A percentile compares a stretch with the other conserved stretches of the same genome.
Evolutionary conservation across 2,113 vertebrate species (phyloP).

Genomic region (Tursiops truncatus): DNA sequence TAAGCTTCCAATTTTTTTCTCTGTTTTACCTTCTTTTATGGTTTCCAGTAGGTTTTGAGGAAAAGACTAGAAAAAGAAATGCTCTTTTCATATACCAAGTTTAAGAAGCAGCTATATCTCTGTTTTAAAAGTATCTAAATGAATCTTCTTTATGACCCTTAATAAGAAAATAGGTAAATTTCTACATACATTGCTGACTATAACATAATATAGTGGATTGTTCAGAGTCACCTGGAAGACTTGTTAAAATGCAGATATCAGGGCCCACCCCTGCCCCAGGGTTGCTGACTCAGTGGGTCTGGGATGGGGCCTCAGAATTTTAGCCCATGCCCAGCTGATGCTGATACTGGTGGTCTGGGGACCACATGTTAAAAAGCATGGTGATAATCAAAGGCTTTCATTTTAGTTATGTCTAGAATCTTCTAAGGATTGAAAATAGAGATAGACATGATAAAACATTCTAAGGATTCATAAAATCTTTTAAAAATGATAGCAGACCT

Average conservation of each 20-base stretch:
- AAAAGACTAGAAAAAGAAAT: background rate
- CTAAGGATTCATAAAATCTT: background rate
- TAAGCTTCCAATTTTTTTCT: background rate
- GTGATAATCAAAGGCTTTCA: background rate
- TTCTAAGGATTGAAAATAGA: background rate
- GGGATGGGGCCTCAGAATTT: background rate
- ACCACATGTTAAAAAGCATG: background rate
- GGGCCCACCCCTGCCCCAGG: background rate
- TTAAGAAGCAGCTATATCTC: background rate
- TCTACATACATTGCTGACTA: background rate
- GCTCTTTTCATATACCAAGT: background rate
- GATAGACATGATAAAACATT: background rate
- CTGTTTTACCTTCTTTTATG: conserved; percentile 11
- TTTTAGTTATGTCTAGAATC: background rate
- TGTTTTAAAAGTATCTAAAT: background rate
- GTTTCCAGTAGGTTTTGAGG: background rate
- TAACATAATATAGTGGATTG: background rate
- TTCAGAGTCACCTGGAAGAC: background rate
- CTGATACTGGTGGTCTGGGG: background rate
- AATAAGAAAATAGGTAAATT: background rate
- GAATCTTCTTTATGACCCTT: background rate
- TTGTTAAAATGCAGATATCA: background rate
- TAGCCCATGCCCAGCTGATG: background rate
- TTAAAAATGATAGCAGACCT: background rate
- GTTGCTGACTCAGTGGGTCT: background rate